A percentile compares a stretch with the other conserved stretches of the same genome.
Conservation (phyloP, 1,140 invertebrate species). For the Lucilia sericata region DNA sequence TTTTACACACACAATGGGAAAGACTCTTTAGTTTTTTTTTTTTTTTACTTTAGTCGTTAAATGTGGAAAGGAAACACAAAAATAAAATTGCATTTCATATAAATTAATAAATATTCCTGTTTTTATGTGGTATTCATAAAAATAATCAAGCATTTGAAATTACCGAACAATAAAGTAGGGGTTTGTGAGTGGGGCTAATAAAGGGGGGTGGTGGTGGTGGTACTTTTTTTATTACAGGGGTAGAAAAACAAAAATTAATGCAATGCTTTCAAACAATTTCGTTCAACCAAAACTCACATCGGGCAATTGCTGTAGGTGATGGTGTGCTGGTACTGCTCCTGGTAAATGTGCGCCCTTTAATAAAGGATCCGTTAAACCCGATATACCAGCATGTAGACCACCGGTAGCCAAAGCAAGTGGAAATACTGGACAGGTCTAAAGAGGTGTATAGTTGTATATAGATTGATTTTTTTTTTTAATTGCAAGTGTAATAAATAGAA, state of each 20-base stretch:
- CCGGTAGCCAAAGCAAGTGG: constrained; percentile 67
- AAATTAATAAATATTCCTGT: too few species aligned
- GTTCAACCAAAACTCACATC: constrained; percentile 67
- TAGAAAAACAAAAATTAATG: constrained; percentile 33
- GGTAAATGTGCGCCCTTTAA: constrained; percentile 83
- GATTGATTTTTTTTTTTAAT: constrained; percentile 36
- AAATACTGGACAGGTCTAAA: constrained; percentile 68
- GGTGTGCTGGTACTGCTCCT: constrained; percentile 82
- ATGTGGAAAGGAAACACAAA: too few species aligned
- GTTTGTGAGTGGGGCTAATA: neutral
- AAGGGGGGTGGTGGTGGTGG: too few species aligned
- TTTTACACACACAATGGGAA: too few species aligned
- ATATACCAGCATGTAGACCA: constrained; percentile 70
- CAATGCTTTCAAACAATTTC: constrained; percentile 43
- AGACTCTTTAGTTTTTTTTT: too few species aligned
- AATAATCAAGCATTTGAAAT: too few species aligned
- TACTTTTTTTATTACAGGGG: neutral
- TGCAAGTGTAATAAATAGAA: constrained; percentile 32
- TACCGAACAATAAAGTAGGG: neutral
- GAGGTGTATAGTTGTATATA: constrained; percentile 36
- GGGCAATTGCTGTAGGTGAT: constrained; percentile 74
- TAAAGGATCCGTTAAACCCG: constrained; percentile 79
- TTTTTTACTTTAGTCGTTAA: too few species aligned
- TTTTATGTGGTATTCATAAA: too few species aligned
- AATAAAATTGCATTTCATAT: too few species aligned